phyloP scores from a whole-genome alignment of 2,888 invertebrate genomes.

The Thecophora atra region DNA sequence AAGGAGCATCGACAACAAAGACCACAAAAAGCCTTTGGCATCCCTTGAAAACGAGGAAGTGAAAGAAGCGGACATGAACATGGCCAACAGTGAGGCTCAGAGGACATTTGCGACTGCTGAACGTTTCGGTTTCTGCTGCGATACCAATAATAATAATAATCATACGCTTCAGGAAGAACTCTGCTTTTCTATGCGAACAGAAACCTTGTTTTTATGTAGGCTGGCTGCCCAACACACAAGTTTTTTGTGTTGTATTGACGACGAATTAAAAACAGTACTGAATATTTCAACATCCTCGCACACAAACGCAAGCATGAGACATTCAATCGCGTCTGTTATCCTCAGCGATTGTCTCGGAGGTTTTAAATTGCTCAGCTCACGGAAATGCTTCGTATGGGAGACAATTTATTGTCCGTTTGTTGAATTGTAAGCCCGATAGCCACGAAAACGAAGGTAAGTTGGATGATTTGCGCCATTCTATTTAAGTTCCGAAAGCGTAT shows the following conservation, averaged over 20 bases:
- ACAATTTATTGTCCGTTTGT: neutral
- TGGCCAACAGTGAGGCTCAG: constrained; percentile 1
- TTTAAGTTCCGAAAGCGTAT: neutral
- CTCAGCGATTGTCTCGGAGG: neutral
- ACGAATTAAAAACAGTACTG: no score
- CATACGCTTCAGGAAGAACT: no score
- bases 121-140: neutral
- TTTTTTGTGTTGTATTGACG: no score
- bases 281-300: neutral
- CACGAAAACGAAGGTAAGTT: neutral
- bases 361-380: constrained; percentile 11
- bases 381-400: constrained; percentile 1
- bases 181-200: no score
- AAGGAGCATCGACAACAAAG: neutral
- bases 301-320: neutral
- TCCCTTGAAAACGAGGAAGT: constrained; percentile 5
- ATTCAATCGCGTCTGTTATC: neutral
- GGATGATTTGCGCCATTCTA: neutral
- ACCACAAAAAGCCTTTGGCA: neutral
- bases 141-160: neutral
- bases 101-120: constrained; percentile 11
- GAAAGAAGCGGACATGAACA: constrained; percentile 21
- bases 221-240: no score
- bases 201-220: no score
- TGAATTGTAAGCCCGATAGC: neutral